These are phyloP conservation scores for Lasioglossum marginatum DNA, from an alignment of 2,888 invertebrate species.

Conservation along the genomic window DNA sequence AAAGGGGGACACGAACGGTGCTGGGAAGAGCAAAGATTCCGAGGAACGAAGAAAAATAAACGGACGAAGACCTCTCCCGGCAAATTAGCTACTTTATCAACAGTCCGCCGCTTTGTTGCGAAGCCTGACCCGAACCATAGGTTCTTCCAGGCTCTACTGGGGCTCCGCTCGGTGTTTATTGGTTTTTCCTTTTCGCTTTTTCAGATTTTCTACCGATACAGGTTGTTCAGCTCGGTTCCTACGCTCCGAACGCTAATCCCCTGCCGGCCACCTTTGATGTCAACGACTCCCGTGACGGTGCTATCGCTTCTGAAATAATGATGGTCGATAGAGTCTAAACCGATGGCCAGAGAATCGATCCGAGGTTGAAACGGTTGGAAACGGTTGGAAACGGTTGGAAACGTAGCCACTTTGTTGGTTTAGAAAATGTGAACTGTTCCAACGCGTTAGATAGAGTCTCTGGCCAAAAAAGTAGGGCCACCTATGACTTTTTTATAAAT, in stretches of 20 bases:
- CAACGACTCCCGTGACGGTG: neutral
- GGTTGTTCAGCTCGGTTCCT: neutral
- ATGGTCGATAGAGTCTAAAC: neutral
- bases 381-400: neutral
- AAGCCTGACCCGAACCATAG: neutral
- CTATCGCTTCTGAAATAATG: neutral
- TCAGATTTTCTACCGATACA: constrained; percentile 21
- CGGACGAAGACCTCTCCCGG: constrained; percentile 68
- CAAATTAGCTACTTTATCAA: constrained; percentile 78
- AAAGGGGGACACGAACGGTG: constrained; percentile 8
- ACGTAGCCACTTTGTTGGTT: neutral
- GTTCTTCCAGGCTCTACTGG: neutral
- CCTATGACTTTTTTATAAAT: too few species aligned
- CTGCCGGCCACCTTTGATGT: neutral
- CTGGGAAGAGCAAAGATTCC: constrained; percentile 69
- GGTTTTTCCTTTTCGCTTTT: constrained; percentile 21
- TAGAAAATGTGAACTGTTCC: neutral
- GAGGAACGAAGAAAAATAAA: constrained; percentile 77
- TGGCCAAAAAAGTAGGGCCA: neutral
- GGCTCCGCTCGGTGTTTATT: constrained; percentile 3
- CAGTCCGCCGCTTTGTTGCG: constrained; percentile 61
- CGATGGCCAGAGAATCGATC: neutral
- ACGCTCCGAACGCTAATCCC: neutral
- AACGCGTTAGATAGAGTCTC: neutral
- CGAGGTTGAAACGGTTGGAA: neutral